phyloP scores from a whole-genome alignment of 2,113 vertebrate genomes.

The Malurus melanocephalus region DNA sequence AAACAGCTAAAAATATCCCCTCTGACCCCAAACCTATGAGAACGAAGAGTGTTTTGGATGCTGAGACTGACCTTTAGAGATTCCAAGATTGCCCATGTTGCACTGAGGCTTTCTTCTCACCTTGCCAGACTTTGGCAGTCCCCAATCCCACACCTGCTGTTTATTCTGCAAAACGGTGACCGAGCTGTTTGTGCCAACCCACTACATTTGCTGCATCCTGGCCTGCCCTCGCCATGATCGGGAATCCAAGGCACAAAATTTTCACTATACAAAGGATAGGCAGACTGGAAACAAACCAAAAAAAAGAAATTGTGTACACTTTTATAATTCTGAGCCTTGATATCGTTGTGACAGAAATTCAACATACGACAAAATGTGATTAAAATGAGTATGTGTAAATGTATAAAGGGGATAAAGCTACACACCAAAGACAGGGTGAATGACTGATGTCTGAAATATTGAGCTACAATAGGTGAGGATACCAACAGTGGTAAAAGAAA shows the following conservation, averaged over 20 bases:
- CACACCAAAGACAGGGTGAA: not conserved
- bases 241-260: not conserved
- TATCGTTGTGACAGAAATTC: not conserved
- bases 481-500: not conserved
- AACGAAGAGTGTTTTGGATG: not conserved
- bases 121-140: not conserved
- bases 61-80: not conserved
- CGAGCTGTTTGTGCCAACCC: not conserved
- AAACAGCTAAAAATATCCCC: not conserved
- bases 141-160: not conserved
- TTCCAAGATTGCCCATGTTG: not conserved
- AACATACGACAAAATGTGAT: not conserved
- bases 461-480: not conserved
- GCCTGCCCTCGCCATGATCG: not conserved
- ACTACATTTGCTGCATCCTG: not conserved
- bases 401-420: not conserved
- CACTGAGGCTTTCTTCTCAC: not conserved
- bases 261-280: not conserved
- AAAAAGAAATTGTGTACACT: fast-evolving
- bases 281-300: not conserved
- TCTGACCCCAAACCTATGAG: not conserved
- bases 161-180: not conserved
- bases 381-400: not conserved
- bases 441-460: not conserved
- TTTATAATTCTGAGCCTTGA: not conserved